Evolutionary conservation across 2,888 invertebrate species (phyloP).

Genomic region (Morpho deidamia): DNA sequence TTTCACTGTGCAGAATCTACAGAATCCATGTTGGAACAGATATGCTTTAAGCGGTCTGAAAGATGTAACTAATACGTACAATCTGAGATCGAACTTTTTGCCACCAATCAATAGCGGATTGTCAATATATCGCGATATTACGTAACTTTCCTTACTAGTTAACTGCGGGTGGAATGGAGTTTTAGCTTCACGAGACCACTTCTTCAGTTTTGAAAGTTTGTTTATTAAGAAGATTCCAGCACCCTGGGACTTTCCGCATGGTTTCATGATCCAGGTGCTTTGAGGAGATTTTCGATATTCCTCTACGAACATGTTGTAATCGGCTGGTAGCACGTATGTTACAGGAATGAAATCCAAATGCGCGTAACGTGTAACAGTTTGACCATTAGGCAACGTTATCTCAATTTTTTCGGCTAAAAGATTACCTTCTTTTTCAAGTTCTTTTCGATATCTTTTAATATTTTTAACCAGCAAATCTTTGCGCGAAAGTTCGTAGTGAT

Average conservation of each 20-base stretch:
- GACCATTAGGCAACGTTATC: slow-evolving; percentile 75
- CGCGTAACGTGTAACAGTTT: slow-evolving; percentile 83
- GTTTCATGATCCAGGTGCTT: slow-evolving; percentile 99
- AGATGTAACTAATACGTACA: slow-evolving; percentile 95
- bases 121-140: slow-evolving; percentile 97
- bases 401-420: slow-evolving; percentile 87
- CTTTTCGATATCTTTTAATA: slow-evolving; percentile 95
- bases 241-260: slow-evolving; percentile 95
- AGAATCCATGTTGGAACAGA: slow-evolving; percentile 95
- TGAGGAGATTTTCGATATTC: slow-evolving; percentile 96
- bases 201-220: slow-evolving; percentile 94
- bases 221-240: slow-evolving; percentile 97
- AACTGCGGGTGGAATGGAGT: slow-evolving; percentile 87
- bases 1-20: slow-evolving; percentile 97
- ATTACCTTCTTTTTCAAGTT: slow-evolving; percentile 93
- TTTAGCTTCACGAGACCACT: slow-evolving; percentile 87
- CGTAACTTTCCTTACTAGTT: slow-evolving; percentile 89
- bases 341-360: slow-evolving; percentile 95
- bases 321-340: slow-evolving; percentile 95
- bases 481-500: slow-evolving; percentile 95
- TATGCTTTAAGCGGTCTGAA: slow-evolving; percentile 96
- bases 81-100: slow-evolving; percentile 95
- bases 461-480: slow-evolving; percentile 98
- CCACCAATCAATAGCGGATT: slow-evolving; percentile 97
- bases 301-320: slow-evolving; percentile 98